A percentile compares a stretch with the other conserved stretches of the same genome.
phyloP scores from a whole-genome alignment of 2,888 invertebrate genomes.

The Brenthis daphne region DNA sequence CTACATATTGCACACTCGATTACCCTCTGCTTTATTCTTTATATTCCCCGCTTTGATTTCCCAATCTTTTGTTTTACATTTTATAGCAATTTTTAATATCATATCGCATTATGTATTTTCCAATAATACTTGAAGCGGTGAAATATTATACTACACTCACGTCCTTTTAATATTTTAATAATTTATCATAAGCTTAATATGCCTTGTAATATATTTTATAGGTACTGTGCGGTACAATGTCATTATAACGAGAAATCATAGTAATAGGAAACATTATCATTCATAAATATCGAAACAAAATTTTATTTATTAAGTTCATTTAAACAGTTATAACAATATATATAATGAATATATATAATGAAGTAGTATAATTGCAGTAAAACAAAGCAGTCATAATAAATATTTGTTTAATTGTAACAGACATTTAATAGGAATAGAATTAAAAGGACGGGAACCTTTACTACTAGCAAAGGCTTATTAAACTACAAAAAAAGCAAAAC shows the following conservation, averaged over 20 bases:
- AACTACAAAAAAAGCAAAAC: conserved; percentile 20
- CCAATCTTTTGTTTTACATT: conserved; percentile 15
- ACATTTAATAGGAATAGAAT: neutral
- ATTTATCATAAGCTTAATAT: too few species aligned
- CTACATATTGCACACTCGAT: conserved; percentile 46
- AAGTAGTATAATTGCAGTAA: neutral
- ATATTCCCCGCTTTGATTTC: conserved; percentile 23
- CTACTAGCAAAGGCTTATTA: conserved; percentile 8
- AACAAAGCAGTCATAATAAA: neutral
- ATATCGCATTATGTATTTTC: conserved; percentile 7
- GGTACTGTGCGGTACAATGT: too few species aligned
- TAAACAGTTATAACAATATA: neutral
- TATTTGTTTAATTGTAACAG: neutral
- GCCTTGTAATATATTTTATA: too few species aligned
- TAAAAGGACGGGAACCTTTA: neutral
- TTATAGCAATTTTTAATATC: conserved; percentile 16
- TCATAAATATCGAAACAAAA: too few species aligned
- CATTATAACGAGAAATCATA: too few species aligned
- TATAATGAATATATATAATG: neutral
- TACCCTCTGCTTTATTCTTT: conserved; percentile 37
- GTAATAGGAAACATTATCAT: too few species aligned
- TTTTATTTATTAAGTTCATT: too few species aligned
- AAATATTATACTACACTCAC: conserved; percentile 7
- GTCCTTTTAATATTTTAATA: neutral
- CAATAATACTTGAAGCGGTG: conserved; percentile 3